These are phyloP conservation scores for Centrocercus urophasianus DNA, from an alignment of 2,113 vertebrate genomes.

Conservation along the genomic window DNA sequence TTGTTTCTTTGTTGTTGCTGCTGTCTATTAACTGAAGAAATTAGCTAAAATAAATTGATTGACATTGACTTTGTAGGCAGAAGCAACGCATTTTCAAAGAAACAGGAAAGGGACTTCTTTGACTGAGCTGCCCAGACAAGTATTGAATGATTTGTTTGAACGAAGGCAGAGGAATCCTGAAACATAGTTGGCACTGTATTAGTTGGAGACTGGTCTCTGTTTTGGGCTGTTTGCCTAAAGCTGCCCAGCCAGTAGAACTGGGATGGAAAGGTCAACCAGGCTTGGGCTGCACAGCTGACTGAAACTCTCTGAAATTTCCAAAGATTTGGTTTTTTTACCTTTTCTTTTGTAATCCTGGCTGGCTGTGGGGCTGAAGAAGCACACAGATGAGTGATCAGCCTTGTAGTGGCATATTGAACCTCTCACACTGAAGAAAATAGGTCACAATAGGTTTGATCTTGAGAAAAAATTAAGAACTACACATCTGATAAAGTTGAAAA, in stretches of 20 bases:
- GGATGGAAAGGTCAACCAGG: neutral
- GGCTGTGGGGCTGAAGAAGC: neutral
- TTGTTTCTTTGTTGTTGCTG: neutral
- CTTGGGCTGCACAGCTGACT: rapidly evolving
- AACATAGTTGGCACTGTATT: neutral
- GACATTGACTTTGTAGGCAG: neutral
- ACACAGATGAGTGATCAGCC: neutral
- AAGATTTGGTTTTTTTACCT: neutral
- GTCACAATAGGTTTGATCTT: rapidly evolving
- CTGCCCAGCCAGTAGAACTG: neutral
- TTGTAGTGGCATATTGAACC: neutral
- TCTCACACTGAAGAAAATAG: neutral
- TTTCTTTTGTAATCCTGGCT: neutral
- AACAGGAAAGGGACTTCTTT: neutral
- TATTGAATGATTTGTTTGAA: neutral
- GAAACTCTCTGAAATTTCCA: neutral
- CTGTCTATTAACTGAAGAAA: neutral
- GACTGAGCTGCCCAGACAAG: neutral
- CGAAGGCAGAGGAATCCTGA: neutral
- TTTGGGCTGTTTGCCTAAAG: neutral
- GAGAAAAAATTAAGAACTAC: neutral
- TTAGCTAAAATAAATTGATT: neutral
- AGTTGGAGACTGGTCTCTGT: neutral
- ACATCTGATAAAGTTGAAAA: neutral
- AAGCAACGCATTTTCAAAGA: neutral